phyloP scores from a whole-genome alignment of 1,140 invertebrate genomes.

The Bombus terrestris region DNA sequence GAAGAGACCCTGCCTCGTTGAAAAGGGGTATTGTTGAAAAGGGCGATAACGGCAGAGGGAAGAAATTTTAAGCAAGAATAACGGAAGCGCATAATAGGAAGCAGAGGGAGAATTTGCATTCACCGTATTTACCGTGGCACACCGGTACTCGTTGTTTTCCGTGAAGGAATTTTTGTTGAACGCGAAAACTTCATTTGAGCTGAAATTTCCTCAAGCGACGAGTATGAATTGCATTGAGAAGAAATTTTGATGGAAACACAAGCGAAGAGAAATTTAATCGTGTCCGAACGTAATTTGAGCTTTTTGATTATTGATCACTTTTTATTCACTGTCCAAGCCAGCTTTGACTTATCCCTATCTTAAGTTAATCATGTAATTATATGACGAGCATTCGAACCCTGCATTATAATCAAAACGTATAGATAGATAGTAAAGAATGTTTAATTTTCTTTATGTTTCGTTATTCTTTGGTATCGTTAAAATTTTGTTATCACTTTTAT shows the following conservation, averaged over 20 bases:
- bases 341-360: not conserved
- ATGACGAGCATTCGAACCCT: not conserved
- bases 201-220: not conserved
- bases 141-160: not conserved
- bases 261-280: not conserved
- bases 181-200: not conserved
- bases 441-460: not conserved
- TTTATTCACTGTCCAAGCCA: not conserved
- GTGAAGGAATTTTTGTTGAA: conserved; percentile 6
- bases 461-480: not conserved
- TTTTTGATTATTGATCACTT: not conserved
- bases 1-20: too few species aligned
- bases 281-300: too few species aligned
- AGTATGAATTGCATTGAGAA: not conserved
- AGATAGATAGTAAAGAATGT: not conserved
- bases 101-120: conserved; percentile 26
- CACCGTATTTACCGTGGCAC: not conserved
- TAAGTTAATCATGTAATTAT: not conserved
- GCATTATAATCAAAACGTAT: not conserved
- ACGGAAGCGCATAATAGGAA: not conserved
- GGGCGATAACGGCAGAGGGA: not conserved
- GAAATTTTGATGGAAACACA: not conserved
- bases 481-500: not conserved
- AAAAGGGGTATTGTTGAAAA: not conserved
- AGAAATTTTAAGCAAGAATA: conserved; percentile 11